Evolutionary conservation across 2,113 vertebrate genomes (phyloP).

Genomic region (Triplophysa tibetana): DNA sequence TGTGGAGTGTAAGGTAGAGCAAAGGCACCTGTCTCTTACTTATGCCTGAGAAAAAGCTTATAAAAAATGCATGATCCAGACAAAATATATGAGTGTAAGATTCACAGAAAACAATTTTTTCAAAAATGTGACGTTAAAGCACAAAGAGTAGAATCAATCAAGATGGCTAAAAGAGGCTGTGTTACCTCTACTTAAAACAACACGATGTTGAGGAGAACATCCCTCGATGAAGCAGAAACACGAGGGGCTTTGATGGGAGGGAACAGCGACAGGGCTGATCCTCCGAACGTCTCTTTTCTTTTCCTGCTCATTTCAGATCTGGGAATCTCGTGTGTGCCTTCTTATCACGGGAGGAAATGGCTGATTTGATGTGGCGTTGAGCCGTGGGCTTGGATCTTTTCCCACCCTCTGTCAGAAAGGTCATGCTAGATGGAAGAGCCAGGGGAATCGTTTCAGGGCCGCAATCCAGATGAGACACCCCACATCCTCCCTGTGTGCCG

Average conservation of each 20-base stretch:
- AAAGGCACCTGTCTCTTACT: too few relatives aligned
- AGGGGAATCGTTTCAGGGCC: constrained; percentile 11
- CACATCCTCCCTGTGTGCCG: neutral
- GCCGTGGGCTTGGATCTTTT: constrained; percentile 62
- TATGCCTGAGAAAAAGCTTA: too few relatives aligned
- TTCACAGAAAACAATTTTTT: constrained; percentile 4
- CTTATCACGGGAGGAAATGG: constrained; percentile 72
- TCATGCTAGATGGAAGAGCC: constrained; percentile 20
- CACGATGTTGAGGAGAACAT: constrained; percentile 2
- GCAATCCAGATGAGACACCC: constrained; percentile 40
- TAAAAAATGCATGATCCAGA: too few relatives aligned
- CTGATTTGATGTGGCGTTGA: constrained; percentile 71
- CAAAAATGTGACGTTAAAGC: too few relatives aligned
- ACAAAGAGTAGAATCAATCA: too few relatives aligned
- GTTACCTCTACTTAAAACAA: constrained; percentile 2
- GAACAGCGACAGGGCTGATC: constrained; percentile 55
- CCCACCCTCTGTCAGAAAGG: constrained; percentile 49
- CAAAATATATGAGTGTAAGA: neutral
- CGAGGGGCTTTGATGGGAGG: constrained; percentile 37
- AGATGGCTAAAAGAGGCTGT: neutral
- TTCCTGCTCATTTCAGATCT: constrained; percentile 63
- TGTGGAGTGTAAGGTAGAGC: too few relatives aligned
- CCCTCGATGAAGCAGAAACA: constrained; percentile 34
- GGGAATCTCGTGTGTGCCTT: constrained; percentile 70
- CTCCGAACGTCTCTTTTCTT: constrained; percentile 57